These are phyloP conservation scores for Mechanitis messenoides DNA, from an alignment of 2,888 invertebrate genomes.

Conservation along the genomic window DNA sequence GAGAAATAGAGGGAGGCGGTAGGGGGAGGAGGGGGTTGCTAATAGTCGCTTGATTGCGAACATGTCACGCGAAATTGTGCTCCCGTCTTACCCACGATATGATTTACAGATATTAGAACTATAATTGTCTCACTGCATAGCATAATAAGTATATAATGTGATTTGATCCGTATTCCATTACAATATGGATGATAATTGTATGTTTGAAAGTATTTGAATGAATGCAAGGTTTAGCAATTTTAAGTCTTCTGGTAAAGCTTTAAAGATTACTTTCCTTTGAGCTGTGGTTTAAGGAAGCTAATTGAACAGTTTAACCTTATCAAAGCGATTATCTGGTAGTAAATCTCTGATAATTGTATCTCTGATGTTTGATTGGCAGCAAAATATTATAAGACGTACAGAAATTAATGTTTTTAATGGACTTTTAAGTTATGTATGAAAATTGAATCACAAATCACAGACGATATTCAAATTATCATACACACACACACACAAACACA, in stretches of 20 bases:
- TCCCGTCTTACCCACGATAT: conserved; percentile 50
- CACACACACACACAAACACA: too few relatives aligned
- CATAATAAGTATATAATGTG: conserved; percentile 24
- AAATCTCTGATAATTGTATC: conserved; percentile 5
- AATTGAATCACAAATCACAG: neutral
- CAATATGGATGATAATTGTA: neutral
- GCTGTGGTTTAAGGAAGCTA: conserved; percentile 4
- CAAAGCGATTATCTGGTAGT: conserved; percentile 5
- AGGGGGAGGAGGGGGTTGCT: conserved; percentile 6
- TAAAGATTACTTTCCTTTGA: neutral
- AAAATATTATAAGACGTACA: neutral
- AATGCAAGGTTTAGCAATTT: neutral
- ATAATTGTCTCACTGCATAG: conserved; percentile 34
- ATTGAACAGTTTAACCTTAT: conserved; percentile 6
- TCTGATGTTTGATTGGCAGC: conserved; percentile 6
- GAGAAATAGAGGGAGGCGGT: neutral
- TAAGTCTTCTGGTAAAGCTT: neutral
- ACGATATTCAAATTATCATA: too few relatives aligned
- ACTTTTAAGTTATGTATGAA: neutral
- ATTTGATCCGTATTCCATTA: neutral
- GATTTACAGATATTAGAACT: conserved; percentile 47
- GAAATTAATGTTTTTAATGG: neutral
- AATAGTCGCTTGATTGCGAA: conserved; percentile 9
- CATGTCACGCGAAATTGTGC: conserved; percentile 38
- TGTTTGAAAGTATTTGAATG: neutral